Conservation (phyloP, 1,140 invertebrate species). For the Camponotus floridanus region DNA sequence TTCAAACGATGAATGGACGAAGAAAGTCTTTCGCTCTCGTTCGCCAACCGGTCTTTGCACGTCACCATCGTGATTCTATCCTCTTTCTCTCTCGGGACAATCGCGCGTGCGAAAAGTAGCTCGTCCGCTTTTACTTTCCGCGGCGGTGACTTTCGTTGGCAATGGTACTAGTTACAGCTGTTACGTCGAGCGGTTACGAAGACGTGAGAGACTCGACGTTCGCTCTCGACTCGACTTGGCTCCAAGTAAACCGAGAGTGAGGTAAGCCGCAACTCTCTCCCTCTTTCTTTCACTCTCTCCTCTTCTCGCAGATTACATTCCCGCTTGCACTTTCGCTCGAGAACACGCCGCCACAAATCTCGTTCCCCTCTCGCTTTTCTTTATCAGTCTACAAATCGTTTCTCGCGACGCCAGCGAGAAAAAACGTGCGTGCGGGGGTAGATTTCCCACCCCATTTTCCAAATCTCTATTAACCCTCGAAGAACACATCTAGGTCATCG, state of each 20-base stretch:
- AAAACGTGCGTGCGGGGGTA: too few species aligned
- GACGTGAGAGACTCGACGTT: constrained; percentile 44
- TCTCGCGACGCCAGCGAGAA: background rate
- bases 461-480: constrained; percentile 2
- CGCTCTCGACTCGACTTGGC: constrained; percentile 56
- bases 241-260: constrained; percentile 25
- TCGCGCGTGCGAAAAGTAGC: constrained; percentile 77
- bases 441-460: background rate
- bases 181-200: constrained; percentile 81
- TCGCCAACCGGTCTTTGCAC: constrained; percentile 33
- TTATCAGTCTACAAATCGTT: background rate
- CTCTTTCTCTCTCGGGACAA: constrained; percentile 42
- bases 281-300: background rate
- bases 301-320: constrained; percentile 33
- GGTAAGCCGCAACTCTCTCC: constrained; percentile 63
- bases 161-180: constrained; percentile 85
- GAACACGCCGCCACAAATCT: background rate
- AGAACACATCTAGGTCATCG: background rate
- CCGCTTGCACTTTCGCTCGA: constrained; percentile 63
- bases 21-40: constrained; percentile 71
- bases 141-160: constrained; percentile 82
- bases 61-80: constrained; percentile 15
- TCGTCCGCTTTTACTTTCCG: constrained; percentile 84
- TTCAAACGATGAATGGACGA: constrained; percentile 67
- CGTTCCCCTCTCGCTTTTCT: background rate